Evolutionary conservation across 2,888 invertebrate species (phyloP), one percentile per base, ranked within the genome.

Genomic region (Microdon myrmicae): DNA sequence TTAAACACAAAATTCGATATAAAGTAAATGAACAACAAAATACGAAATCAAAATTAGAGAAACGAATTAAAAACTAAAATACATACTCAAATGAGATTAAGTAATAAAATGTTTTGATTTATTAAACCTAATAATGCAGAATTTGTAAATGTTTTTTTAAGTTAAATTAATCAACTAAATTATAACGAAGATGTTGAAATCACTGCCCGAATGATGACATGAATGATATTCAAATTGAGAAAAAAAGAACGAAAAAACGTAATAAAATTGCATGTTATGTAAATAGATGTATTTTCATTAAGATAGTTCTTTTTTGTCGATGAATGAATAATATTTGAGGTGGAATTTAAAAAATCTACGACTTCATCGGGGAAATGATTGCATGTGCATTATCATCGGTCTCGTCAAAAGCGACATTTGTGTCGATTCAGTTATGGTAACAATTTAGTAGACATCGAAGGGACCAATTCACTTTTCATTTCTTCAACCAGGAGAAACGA

Each of bases 221-320:
- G 58, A 47, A 47, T 58, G 51, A 64, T 22, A 58, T 51, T 43
- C 58, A 28, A 48, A 43, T 56, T 64, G 51, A 53, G 26, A 51
- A 64, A 51, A 64, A 64, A 64, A 22, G 51, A 23, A 41, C 10
- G 31, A 64, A 58, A 60, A 58, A 53, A 64, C 31, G 47, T 64
- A 64, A 64, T 64, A 64, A 64, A 56, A 64, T 58, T 64, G 64
- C 64, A 64, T 64, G 64, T 64, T 64, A 64, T 64, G 58, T 64
- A 64, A 41, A 41, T 32, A 5, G 3, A 7, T 13, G 37, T 45
- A 23, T 58, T 53, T 44, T 44, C 10, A 12, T 48, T 48, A 12
- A 9, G 5, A n/a, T n/a, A n/a, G n/a, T n/a, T n/a, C n/a, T n/a
- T n/a, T n/a, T n/a, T n/a, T n/a, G n/a, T n/a, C n/a, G n/a, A n/a